Percentiles rank a stretch among this genome's conserved stretches.
Conservation (phyloP, 2,797 vertebrate species). For the Atherinosoma microstoma region DNA sequence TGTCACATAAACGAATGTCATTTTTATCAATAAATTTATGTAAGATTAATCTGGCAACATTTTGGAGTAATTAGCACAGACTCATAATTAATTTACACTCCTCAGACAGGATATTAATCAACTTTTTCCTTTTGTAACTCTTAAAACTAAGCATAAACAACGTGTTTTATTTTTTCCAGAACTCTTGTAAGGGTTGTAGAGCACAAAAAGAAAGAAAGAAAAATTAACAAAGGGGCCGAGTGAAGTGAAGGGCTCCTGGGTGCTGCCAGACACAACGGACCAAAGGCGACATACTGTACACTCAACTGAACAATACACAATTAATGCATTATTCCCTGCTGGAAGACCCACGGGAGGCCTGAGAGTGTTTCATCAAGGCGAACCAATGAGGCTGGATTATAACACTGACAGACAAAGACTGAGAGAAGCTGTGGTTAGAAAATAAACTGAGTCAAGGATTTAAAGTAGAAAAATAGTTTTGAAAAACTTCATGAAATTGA, state of each 20-base stretch:
- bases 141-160: constrained; percentile 1
- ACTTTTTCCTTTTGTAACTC: not conserved
- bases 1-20: not conserved
- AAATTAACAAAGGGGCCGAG: constrained; percentile 40
- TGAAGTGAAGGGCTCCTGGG: constrained; percentile 53
- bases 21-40: not conserved
- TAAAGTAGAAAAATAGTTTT: not conserved
- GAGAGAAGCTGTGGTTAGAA: not conserved
- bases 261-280: constrained; percentile 69
- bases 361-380: constrained; percentile 58
- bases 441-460: not conserved
- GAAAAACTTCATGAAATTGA: too few species aligned
- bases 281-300: constrained; percentile 76
- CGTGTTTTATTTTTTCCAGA: not conserved
- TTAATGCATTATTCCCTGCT: constrained; percentile 79
- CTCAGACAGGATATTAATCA: too few species aligned
- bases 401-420: constrained; percentile 23
- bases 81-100: not conserved
- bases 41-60: not conserved
- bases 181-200: constrained; percentile 17
- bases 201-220: constrained; percentile 1
- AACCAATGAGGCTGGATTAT: constrained; percentile 28
- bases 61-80: not conserved
- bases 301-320: constrained; percentile 80
- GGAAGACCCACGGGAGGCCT: constrained; percentile 63